Evolutionary conservation across 2,113 vertebrate species (phyloP), one percentile per base, ranked within the genome.

Genomic region (Oplegnathus fasciatus): DNA sequence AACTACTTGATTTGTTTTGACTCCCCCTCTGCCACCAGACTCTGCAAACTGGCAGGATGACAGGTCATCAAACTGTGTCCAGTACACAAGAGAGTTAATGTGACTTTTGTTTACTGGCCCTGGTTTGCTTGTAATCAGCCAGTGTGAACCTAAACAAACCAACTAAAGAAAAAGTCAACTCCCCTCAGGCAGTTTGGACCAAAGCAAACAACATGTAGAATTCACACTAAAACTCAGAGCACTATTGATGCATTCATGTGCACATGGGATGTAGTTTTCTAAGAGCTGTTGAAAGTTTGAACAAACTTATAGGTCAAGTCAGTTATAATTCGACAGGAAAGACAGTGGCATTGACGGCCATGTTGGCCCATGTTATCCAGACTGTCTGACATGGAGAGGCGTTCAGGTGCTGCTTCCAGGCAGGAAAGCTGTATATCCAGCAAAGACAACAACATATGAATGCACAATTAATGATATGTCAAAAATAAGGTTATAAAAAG

Each of bases 401-500:
- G 26, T 82, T 82, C 50, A 61, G 44, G 78, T 71, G 42, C 74
- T 2, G 22, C 62, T 48, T 40, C 58, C 26, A 26, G 66, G 37
- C 34, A 37, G 78, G 50, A 76, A 68, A 57, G 13, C 40, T 84
- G 30, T 37, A 62, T 6, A 65, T 64, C 60, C 40, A 14, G 28
- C 26, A 4, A 37, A 42, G 55, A 57, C 37, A 42, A 82, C 46
- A 24, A n/a, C 26, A 9, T 22, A 37, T n/a, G 10, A 67, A 55
- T 85, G 44, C 71, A 84, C 46, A 65, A 75, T 80, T 67, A 75
- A 75, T 77, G 44, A 37, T 13, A 50, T 40, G 62, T 82, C 80
- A 78, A 0, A 60, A 40, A 24, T 32, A 24, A 26, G 34, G 42
- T n/a, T 77, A 15, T 4, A 4, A 34, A 85, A n/a, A 64, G 8